Base-by-base conservation (phyloP, 2,113 vertebrate species). In the Atractosteus spatula region DNA sequence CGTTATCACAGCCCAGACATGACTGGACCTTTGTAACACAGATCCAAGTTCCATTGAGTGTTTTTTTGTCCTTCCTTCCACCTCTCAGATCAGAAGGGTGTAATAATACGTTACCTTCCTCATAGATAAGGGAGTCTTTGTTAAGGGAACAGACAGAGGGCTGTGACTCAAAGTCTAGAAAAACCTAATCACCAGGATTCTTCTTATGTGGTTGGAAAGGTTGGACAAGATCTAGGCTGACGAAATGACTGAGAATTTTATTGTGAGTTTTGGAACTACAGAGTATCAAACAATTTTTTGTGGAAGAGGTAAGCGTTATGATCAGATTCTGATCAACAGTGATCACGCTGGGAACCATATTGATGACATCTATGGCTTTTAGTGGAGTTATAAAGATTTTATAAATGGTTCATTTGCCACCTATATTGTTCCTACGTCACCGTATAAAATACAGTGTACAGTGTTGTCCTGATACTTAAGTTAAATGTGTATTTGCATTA, bases 1-100 rank as follows among this genome's bases (percentile, higher is more conserved):
- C 8, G 13, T 75, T 43, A 51, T 76, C 55, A 56, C 54, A 63
- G 66, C 66, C 55, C 69, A 64, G 29, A 41, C 41, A 65, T 65
- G 41, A 11, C 63, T 11, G 29, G 63, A 45, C 45, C 44, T 13
- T 47, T 47, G 41, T 66, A 51, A 51, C 47, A 7, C 47, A 51
- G 47, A 51, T 10, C 47, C 47, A 51, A 51, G 47, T 7, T 51
- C 47, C 47, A 5, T 51, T 51, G 5, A 51, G 10, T 51, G 5
- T 51, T 42, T n/a, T 47, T 66, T 44, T n/a, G 3, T 14, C 41
- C 64, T 44, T 14, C 44, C 42, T 62, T 66, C 45, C 62, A 29
- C 56, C 62, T 41, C n/a, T 61, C 57, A 61, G 57, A 61, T 13
- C 7, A 63, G 47, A 42, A 8, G 42, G 3, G 29, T 17, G n/a